These are phyloP conservation scores for Hormiphora californensis DNA, from an alignment of 37 sponge, comb jelly and placozoan genomes.

Conservation along the genomic window DNA sequence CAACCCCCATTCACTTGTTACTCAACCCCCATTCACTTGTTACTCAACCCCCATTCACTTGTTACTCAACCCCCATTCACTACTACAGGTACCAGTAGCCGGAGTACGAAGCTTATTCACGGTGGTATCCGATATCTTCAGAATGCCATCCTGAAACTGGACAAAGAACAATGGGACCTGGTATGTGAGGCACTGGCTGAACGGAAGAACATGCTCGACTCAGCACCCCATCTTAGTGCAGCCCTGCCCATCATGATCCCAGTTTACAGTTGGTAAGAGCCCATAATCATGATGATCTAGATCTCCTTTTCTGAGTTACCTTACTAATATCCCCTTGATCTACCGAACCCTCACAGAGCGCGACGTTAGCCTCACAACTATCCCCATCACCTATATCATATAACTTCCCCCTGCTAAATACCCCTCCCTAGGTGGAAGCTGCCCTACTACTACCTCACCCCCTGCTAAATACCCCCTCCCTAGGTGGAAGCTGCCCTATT, in stretches of 20 bases:
- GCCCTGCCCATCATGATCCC: conserved; percentile 97
- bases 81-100: conserved; percentile 75
- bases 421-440: too few species aligned
- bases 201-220: conserved; percentile 78
- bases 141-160: conserved; percentile 86
- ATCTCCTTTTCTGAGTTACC: too few species aligned
- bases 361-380: too few species aligned
- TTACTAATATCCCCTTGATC: too few species aligned
- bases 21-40: too few species aligned
- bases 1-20: too few species aligned
- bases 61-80: too few species aligned
- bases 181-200: conserved; percentile 95
- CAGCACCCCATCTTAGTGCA: conserved; percentile 90
- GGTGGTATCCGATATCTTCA: conserved; percentile 96
- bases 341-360: too few species aligned
- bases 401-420: too few species aligned
- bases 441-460: not conserved
- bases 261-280: conserved; percentile 75
- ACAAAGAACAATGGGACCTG: conserved; percentile 83
- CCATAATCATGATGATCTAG: too few species aligned
- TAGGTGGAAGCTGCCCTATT: not conserved
- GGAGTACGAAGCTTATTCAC: conserved; percentile 98
- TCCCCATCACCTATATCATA: too few species aligned
- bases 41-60: too few species aligned
- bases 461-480: not conserved